Base-by-base conservation (phyloP, 2,888 invertebrate species). In the Uropetala carovei region DNA sequence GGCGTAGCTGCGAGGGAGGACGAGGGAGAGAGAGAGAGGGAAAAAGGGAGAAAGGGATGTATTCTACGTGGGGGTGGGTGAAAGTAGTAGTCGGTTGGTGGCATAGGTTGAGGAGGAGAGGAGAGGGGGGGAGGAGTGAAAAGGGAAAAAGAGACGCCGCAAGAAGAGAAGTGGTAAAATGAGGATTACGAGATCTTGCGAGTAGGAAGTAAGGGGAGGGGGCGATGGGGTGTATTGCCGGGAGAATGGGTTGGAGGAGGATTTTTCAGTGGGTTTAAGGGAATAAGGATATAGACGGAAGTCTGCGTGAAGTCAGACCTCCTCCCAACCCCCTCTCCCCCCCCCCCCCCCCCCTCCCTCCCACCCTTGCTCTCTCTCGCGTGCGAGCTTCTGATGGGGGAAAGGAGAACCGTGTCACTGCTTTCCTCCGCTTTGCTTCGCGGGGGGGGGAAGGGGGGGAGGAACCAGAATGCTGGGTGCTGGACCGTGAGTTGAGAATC, bases 111-210 rank as follows among this genome's bases (percentile, higher is more conserved):
- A 0, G 22, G 16, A 10, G 13, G 16, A 8, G 56, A n/a, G 56
- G 10, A n/a, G 14, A 11, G n/a, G 7, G 82, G 81, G 56, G 43
- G 27, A 43, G 7, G 82, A 27, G 56, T 43, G 27, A 43, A 43
- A 43, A 10, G 75, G 82, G 27, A 43, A 27, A 30, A 82, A 43
- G n/a, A 57, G n/a, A 57, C n/a, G 18, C n/a, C 43, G 83, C 43
- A 10, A n/a, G 83, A 75, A 22, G 75, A 18, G 22, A 75, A 83
- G 57, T 13, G 27, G 86, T 10, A 22, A 14, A 59, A 59, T 59
- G 86, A 59, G 86, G 56, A 85, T 85, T 85, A 85, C 22, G 58
- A 22, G 58, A 13, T 22, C 58, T 57, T 18, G 56, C n/a, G 85
- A 18, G 57, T 16, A 22, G 13, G 3, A n/a, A 4, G 58, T 22